Base-by-base conservation (phyloP, 2,113 vertebrate genomes). In the Python bivittatus region DNA sequence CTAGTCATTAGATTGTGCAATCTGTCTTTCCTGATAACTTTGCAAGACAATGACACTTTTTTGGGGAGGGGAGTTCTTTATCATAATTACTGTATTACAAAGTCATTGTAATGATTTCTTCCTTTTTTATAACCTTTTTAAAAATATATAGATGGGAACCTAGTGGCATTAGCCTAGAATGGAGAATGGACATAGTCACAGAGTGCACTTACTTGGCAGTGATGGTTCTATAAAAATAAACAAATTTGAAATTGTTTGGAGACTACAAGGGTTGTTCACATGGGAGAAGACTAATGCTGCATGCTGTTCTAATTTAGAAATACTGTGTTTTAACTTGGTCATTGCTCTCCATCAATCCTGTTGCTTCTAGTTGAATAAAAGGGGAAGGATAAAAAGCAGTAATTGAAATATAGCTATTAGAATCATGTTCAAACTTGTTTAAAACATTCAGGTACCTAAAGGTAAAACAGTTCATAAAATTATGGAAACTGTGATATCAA, bases 301-400 rank as follows among this genome's bases (percentile, higher is more conserved):
- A 48, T 44, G 84, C 84, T 94, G 6, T 44, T 12, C 58, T 84
- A 79, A 7, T 68, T 94, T 72, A 33, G 0, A 90, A 72, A 92
- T 91, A n/a, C 61, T 53, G 84, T 17, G 4, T 0, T 87, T 95
- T 86, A 88, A 68, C 83, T 38, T 93, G 48, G 48, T 84, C 94
- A 93, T 90, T 92, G 56, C 90, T 94, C 90, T 58, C 85, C 87
- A 93, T 56, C 88, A 92, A 94, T 90, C 79, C 90, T 25, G 38
- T 90, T 94, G 93, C 91, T 91, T 88, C 93, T 90, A 25, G 17
- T 52, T 91, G 90, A 92, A 68, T 90, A 29, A 64, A 56, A 72
- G 13, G 23, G 13, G 87, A 94, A 90, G 79, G 88, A 61, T 93
- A 91, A 94, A 91, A 64, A 3, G 13, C 90, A 3, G 88, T 58